Conservation (phyloP, 1,140 invertebrate genomes). For the Tachypleus tridentatus region DNA sequence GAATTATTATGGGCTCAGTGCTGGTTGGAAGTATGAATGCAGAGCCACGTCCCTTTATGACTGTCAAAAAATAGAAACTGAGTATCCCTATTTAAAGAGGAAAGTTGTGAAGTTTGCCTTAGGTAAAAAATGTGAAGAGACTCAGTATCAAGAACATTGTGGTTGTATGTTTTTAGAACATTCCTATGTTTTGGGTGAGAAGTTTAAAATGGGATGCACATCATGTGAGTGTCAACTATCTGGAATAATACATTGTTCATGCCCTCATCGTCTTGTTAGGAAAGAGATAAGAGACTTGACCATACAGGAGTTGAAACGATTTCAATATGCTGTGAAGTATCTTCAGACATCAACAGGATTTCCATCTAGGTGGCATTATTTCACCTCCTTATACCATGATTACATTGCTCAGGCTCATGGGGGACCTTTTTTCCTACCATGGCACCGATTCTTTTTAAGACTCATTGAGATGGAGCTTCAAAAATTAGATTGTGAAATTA, state of each 20-base stretch:
- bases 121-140: constrained; percentile 19
- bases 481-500: constrained; percentile 16
- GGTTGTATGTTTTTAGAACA: constrained; percentile 16
- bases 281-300: constrained; percentile 20
- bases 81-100: neutral
- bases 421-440: constrained; percentile 10
- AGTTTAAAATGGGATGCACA: constrained; percentile 11
- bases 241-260: constrained; percentile 11
- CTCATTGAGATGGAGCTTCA: constrained; percentile 14
- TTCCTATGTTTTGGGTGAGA: neutral
- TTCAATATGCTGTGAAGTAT: constrained; percentile 15
- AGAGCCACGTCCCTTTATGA: constrained; percentile 14
- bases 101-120: constrained; percentile 12
- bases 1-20: constrained; percentile 11
- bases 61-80: constrained; percentile 15
- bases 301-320: constrained; percentile 9
- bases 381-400: constrained; percentile 11
- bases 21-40: constrained; percentile 13
- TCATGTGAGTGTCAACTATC: constrained; percentile 11
- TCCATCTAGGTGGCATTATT: constrained; percentile 10
- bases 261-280: constrained; percentile 4
- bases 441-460: constrained; percentile 17
- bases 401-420: constrained; percentile 10
- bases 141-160: constrained; percentile 13
- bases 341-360: constrained; percentile 1